These are phyloP conservation scores for Ceramica pisi DNA, from an alignment of 2,888 invertebrate species.

Conservation along the genomic window DNA sequence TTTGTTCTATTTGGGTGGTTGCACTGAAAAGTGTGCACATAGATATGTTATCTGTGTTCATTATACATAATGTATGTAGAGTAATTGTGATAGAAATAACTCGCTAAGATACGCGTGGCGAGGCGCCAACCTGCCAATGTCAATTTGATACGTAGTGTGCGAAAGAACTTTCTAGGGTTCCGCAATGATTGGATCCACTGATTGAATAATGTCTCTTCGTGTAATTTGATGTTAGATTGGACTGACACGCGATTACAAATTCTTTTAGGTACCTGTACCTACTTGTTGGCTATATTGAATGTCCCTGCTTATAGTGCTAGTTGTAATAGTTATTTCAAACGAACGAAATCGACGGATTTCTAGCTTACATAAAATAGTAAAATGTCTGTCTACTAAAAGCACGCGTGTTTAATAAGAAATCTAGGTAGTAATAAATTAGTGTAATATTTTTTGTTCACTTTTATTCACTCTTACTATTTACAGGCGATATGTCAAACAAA, in stretches of 20 bases:
- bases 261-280: not conserved
- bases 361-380: not conserved
- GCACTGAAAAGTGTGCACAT: slow-evolving; percentile 46
- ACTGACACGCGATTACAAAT: not conserved
- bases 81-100: slow-evolving; percentile 71
- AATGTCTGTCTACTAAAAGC: not conserved
- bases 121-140: slow-evolving; percentile 73
- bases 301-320: not conserved
- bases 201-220: not conserved
- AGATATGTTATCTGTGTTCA: slow-evolving; percentile 50
- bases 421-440: not conserved
- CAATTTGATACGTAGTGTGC: slow-evolving; percentile 61
- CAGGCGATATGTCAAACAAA: slow-evolving; percentile 30
- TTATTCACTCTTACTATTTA: slow-evolving; percentile 20
- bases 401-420: not conserved
- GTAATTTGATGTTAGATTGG: not conserved
- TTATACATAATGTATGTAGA: slow-evolving; percentile 41
- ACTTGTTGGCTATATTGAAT: not conserved
- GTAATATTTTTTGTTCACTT: slow-evolving; percentile 11
- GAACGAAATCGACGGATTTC: not conserved
- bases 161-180: slow-evolving; percentile 55
- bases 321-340: too few relatives aligned
- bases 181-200: slow-evolving; percentile 9
- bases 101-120: slow-evolving; percentile 70
- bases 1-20: slow-evolving; percentile 17